Evolutionary conservation across 2,113 vertebrate species (phyloP), one percentile per base, ranked within the genome.

Genomic region (Turnix velox): DNA sequence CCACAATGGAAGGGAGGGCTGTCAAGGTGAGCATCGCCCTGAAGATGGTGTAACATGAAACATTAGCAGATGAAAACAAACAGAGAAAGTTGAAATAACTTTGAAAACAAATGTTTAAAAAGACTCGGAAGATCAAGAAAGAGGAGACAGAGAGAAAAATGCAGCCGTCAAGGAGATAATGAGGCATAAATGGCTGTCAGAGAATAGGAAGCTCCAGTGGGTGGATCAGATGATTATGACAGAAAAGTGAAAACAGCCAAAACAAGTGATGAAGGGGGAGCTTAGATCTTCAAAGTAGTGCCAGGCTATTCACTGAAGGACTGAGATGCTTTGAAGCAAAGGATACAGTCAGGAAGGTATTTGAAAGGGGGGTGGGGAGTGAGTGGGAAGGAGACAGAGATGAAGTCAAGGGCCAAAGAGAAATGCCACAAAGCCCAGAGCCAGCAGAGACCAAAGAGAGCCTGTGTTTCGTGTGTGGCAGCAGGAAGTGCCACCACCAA

Each of bases 181-280:
- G 84, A 97, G 68, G 90, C 90, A 96, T 88, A 96, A 80, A 96
- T 33, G 74, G 73, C 71, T 84, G 83, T 90, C 79, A 86, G 58
- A 78, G 68, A 88, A 85, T 57, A 87, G 45, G 25, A 58, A 63
- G 87, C 35, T 92, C 74, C 8, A 48, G 57, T 68, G 84, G 73
- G 74, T 87, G 73, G 88, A 96, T 84, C 52, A 87, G 61, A 49
- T 82, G 55, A 84, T 97, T 20, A 35, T 58, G 63, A 82, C 59
- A 90, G 90, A 90, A 65, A 54, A 82, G 67, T 66, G 30, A 85
- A 90, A 77, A 45, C 66, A 69, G 75, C 31, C 24, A 79, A 72
- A 91, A 63, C 66, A 93, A 72, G 28, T 58, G 57, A 58, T 67
- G 45, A 66, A 84, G 74, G 14, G 55, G 54, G 27, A 69, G 33